Evolutionary conservation across 2,113 vertebrate genomes (phyloP), one percentile per base, ranked within the genome.

Genomic region (Gopherus evgoodei): DNA sequence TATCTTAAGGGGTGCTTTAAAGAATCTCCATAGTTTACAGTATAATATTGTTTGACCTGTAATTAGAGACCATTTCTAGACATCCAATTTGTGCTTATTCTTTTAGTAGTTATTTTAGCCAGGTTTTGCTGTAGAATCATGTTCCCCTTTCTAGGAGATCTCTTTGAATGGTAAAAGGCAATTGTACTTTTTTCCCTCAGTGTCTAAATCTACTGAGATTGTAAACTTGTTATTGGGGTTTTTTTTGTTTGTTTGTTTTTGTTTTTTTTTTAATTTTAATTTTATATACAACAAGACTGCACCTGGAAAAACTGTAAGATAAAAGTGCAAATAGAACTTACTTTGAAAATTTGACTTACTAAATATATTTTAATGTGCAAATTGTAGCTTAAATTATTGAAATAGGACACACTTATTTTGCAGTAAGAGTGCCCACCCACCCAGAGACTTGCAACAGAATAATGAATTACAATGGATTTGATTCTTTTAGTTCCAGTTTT

Each of bases 361-460:
- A 75, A 81, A 62, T 47, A 47, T 6, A 76, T 86, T 80, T 92
- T 65, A 29, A 76, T 86, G 57, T 78, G 53, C 88, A 50, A 19
- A 81, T 88, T 83, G 80, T 90, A 90, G 62, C 19, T 88, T 91
- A 84, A 83, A 80, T 90, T 76, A 80, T 24, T 88, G 42, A 42
- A 84, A 84, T 91, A 82, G 54, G n/a, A 93, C 88, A 86, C 65
- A 16, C 13, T 93, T 89, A 78, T 7, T 93, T 80, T 90, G 72
- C 88, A 89, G 80, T 81, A 89, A 91, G 35, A 54, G 21, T 13
- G 75, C 12, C 11, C 4, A 24, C 24, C 11, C 42, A 27, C 12
- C 42, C 24, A 78, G 75, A 78, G 3, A 25, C 9, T 78, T 78
- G 42, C 24, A 14, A 47, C 11, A 27, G 13, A 78, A 47, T 44